Evolutionary conservation across 2,888 invertebrate species (phyloP), one percentile per base, ranked within the genome.

Genomic region (Neoitamus cyanurus): DNA sequence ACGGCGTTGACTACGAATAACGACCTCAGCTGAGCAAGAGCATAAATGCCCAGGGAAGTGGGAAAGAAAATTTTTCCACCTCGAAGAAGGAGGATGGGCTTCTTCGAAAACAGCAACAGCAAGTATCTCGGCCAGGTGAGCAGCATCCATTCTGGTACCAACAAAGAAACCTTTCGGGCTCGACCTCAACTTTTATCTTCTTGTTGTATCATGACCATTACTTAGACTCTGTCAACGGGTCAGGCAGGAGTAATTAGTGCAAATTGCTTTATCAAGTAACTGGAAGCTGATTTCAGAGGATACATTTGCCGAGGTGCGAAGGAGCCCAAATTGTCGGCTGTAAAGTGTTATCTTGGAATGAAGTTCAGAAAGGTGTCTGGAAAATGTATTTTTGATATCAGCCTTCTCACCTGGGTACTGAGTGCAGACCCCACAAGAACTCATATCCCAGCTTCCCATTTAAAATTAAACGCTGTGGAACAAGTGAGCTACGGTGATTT

Each of bases 161-260:
- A 77, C 25, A 37, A 28, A 46, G 42, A 25, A 30, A 25, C 28
- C 13, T 77, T n/a, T 20, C 77, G 13, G 20, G 42, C 42, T 75
- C 37, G 77, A 77, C 77, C 42, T 46, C 37, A 46, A 25, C 37
- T 77, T 77, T 46, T 77, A 77, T 77, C 77, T 77, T 77, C n/a
- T 25, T 20, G 37, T 28, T 77, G 77, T 77, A 77, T 77, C 77
- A 25, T 20, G 77, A 77, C 37, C 46, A 77, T 77, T 37, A 77
- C 77, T 77, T 77, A 77, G 77, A 46, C 77, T 77, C 77, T 77
- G 77, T 77, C 77, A 77, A 77, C 75, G 77, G 77, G 77, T 77
- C 77, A 77, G 77, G 77, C 15, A 25, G 25, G 77, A 25, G 77
- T 42, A 77, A 77, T 77, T 77, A 77, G 77, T 77, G 42, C 42